Base-by-base conservation (phyloP, 30 jellyfish, hydroid and myxozoan genomes). In the Aurelia sp. region DNA sequence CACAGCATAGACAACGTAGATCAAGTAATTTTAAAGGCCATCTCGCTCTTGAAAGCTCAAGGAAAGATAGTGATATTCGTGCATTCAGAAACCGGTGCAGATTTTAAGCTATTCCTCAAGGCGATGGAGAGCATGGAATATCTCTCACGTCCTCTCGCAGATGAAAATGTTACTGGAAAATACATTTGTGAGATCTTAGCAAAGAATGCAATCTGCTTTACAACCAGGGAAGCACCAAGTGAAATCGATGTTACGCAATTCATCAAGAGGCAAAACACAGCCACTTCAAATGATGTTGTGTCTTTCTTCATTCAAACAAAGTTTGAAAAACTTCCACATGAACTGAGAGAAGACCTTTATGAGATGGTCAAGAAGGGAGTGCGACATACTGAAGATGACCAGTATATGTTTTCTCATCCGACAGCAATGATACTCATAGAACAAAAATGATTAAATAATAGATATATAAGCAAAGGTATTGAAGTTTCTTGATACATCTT, bases 1-100 rank as follows among this genome's bases (percentile, higher is more conserved):
- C 74, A 86, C 68, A 52, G 78, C 80, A 55, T 86, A 21, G 77
- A 41, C 21, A 52, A 74, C 15, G 79, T 84, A 16, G 57, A 44
- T 5, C 21, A 18, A 19, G 75, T 44, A n/a, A 67, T 80, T 5
- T 2, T 65, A 8, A 80, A 80, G 22, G 90, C 90, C n/a, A 63
- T 13, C 33, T 80, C 90, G 17, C 62, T 62, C 71, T 40, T 80
- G 52, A 80, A 80, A 47, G 38, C 81, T 44, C 55, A 44, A 44
- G 55, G 55, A 44, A 44, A 44, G 13, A 44, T 44, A 3, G 55
- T 44, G 55, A 44, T 44, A 7, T 44, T 44, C 55, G 55, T 44
- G 13, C 18, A 52, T n/a, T 30, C 81, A 80, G n/a, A 40, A 47
- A 24, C 41, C 64, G 60, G 10, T 80, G 55, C 15, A 44, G 60